Percentiles rank a stretch among this genome's conserved stretches.
Evolutionary conservation across 1,140 invertebrate genomes (phyloP).

Genomic region (Diorhabda carinulata): DNA sequence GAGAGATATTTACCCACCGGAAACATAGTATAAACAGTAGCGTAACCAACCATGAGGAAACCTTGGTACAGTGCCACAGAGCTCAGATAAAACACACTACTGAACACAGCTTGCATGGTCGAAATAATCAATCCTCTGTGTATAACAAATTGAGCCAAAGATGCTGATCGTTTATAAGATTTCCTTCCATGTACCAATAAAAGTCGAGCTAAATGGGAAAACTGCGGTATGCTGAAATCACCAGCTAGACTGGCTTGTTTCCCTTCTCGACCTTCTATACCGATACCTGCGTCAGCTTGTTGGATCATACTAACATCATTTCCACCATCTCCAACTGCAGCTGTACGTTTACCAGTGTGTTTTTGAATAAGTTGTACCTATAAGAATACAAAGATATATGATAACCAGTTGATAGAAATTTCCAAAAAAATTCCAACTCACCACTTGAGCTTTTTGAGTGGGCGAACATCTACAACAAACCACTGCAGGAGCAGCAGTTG

Average conservation of each 20-base stretch:
- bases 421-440: constrained; percentile 47
- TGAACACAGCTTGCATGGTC: constrained; percentile 98
- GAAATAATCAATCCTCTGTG: constrained; percentile 98
- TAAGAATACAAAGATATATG: constrained; percentile 31
- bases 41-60: constrained; percentile 97
- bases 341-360: constrained; percentile 79
- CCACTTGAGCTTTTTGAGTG: constrained; percentile 97
- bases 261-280: constrained; percentile 92
- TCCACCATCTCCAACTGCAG: constrained; percentile 80
- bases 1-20: constrained; percentile 71
- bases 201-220: constrained; percentile 80
- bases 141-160: constrained; percentile 97
- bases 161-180: constrained; percentile 93
- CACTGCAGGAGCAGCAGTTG: constrained; percentile 88
- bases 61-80: constrained; percentile 97
- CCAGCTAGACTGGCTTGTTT: constrained; percentile 95
- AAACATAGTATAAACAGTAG: constrained; percentile 98
- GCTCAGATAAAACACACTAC: constrained; percentile 97
- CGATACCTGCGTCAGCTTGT: constrained; percentile 92
- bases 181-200: constrained; percentile 93
- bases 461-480: constrained; percentile 97
- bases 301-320: constrained; percentile 93
- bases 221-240: constrained; percentile 97
- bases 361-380: constrained; percentile 70
- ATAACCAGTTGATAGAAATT: not conserved